Percentiles rank a stretch among this genome's conserved stretches.
Conservation (phyloP, 1,140 invertebrate species). For the Venustaconcha ellipsiformis region DNA sequence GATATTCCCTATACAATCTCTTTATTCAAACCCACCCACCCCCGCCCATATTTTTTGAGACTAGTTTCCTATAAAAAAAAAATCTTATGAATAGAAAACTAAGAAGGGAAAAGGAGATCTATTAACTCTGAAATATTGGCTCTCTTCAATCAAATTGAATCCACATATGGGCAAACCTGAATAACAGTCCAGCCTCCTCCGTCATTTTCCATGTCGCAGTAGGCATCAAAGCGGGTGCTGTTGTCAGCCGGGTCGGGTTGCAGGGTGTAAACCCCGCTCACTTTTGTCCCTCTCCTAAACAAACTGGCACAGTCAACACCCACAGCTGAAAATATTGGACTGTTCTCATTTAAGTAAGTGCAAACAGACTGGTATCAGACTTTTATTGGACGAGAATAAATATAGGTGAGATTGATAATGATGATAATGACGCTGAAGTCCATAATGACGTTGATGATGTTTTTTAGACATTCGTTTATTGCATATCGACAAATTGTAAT, state of each 20-base stretch:
- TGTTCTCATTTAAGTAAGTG: too few relatives aligned
- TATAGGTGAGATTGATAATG: too few relatives aligned
- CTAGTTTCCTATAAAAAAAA: not conserved
- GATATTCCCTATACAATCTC: not conserved
- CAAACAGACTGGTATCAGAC: too few relatives aligned
- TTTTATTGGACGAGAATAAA: too few relatives aligned
- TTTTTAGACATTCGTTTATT: too few relatives aligned
- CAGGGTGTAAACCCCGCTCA: slow-evolving; percentile 19
- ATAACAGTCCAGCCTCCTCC: slow-evolving; percentile 29
- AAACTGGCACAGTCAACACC: slow-evolving; percentile 13
- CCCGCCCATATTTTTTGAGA: not conserved
- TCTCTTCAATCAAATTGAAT: too few relatives aligned
- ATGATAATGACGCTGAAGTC: too few relatives aligned
- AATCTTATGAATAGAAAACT: not conserved
- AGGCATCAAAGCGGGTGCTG: slow-evolving; percentile 6
- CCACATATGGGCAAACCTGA: not conserved
- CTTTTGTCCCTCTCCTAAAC: slow-evolving; percentile 11
- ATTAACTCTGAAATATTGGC: not conserved
- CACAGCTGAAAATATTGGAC: not conserved
- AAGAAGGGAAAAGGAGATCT: not conserved
- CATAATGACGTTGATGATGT: too few relatives aligned
- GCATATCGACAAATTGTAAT: too few relatives aligned
- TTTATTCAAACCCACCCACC: not conserved
- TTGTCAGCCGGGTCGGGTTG: slow-evolving; percentile 14
- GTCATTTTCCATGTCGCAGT: slow-evolving; percentile 23